Evolutionary conservation across 2,797 vertebrate species (phyloP), one percentile per base, ranked within the genome.

Genomic region (Brachyrhaphis roseni): DNA sequence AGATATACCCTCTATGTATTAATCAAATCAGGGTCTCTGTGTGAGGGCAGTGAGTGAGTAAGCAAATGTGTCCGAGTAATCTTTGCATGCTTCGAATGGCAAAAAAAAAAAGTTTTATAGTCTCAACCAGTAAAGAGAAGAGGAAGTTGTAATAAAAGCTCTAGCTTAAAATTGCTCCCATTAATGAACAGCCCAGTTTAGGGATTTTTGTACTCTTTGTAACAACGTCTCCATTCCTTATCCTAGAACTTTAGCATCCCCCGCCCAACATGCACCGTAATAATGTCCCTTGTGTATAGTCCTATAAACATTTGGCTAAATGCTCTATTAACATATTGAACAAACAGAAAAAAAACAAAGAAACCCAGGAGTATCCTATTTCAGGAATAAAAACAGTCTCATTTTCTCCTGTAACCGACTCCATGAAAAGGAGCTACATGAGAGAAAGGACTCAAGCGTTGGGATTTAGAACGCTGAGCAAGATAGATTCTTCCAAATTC

Each of bases 401-500:
- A 89, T 93, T 96, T 95, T 95, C 92, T 93, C 43, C 92, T 96
- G 96, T 97, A 98, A 98, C 96, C 84, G 95, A 98, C 95, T 97
- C 97, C 95, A 93, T 76, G 93, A 93, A 95, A 95, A 94, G 90
- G 90, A 93, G 91, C 92, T 93, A 93, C 92, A 93, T 91, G 92
- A 94, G 91, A 93, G 91, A 92, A 93, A 91, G 92, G 93, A 97
- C 96, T 95, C 95, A 96, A 96, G 95, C 95, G 93, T 91, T 95
- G 96, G 95, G 95, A 97, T 96, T 96, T 92, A 80, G 92, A 97
- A 95, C 93, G 95, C 95, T 94, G 96, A 97, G 97, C 96, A 97
- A 97, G 97, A 97, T 96, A 96, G 96, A 97, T 97, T 97, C 96
- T 97, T 97, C 96, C 95, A 96, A 97, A 97, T 97, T 97, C 97